Evolutionary conservation across 2,113 vertebrate genomes (phyloP), one percentile per base, ranked within the genome.

Genomic region (Zosterops borbonicus): DNA sequence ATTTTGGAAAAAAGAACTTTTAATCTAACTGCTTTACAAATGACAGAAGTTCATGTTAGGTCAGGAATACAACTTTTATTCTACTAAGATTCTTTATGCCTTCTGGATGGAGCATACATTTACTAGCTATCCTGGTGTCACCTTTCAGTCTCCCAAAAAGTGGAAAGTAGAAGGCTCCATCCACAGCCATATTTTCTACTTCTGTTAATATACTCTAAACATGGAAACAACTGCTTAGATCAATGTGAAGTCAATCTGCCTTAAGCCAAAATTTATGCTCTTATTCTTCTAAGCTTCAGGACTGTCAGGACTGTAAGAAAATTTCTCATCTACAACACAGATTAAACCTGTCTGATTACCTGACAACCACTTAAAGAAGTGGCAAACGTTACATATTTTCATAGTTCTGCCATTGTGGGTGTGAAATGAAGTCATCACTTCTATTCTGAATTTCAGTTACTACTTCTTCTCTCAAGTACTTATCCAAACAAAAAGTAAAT

Each of bases 61-160:
- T 96, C 76, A 69, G 49, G 63, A 91, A 90, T 12, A 90, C 29
- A 63, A 68, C 71, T 95, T 95, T 91, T 89, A 46, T 81, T 78
- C 64, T 75, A 53, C 75, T 87, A 83, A 92, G 65, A 81, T 49
- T 89, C 44, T 64, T 78, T 86, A 60, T 79, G 50, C 65, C 56
- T 93, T 89, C 74, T 50, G 80, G 75, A 92, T 67, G 59, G 8
- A 94, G 37, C 21, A 84, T 62, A 82, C 11, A 90, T 64, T 95
- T 83, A 83, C 83, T 28, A 89, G 75, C 49, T 92, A 82, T 58
- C 89, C 94, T 69, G 39, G 80, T 69, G 62, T 29, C 58, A 87
- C 56, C 85, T 70, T 79, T 78, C 67, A 60, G 73, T 12, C 8
- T 84, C 79, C 41, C 60, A 77, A 60, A 67, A 90, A 42, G 31